These are phyloP conservation scores for Platygyra sinensis DNA, from an alignment of 64 coral and sea anemone genomes.

Conservation along the genomic window DNA sequence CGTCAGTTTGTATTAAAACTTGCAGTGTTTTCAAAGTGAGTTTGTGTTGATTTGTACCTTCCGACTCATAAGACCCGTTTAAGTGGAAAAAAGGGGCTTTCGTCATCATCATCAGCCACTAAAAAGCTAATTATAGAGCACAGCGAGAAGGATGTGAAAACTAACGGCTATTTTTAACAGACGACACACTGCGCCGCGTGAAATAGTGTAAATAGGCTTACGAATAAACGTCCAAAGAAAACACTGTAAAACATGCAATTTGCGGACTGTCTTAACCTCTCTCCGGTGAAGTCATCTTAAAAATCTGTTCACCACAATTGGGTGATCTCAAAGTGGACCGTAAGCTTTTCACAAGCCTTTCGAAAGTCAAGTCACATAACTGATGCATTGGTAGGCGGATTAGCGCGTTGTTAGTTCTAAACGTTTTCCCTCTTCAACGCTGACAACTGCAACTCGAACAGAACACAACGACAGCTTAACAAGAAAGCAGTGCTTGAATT, in stretches of 20 bases:
- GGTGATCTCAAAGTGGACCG: neutral
- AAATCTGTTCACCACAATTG: neutral
- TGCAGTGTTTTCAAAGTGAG: no score
- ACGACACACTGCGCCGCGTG: constrained; percentile 2
- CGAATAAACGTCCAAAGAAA: neutral
- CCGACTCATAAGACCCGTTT: neutral
- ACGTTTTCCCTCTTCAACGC: neutral
- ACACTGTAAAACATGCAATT: constrained; percentile 8
- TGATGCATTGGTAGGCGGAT: neutral
- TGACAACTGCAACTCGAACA: constrained; percentile 7
- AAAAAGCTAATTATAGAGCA: neutral
- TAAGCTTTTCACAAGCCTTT: neutral
- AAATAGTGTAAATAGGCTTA: constrained; percentile 3
- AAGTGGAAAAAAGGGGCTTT: neutral
- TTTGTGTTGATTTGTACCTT: neutral
- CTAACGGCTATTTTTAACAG: no score
- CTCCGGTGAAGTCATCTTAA: neutral
- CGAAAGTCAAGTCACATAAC: neutral
- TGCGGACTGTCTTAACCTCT: neutral
- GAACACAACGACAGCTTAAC: constrained; percentile 2
- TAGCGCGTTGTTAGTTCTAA: constrained; percentile 1
- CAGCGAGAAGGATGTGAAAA: neutral
- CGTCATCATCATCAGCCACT: neutral
- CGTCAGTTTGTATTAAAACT: no score
- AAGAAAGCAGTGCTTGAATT: constrained; percentile 36